phyloP scores from a whole-genome alignment of 2,888 invertebrate species.

The Eupeodes latifasciatus region DNA sequence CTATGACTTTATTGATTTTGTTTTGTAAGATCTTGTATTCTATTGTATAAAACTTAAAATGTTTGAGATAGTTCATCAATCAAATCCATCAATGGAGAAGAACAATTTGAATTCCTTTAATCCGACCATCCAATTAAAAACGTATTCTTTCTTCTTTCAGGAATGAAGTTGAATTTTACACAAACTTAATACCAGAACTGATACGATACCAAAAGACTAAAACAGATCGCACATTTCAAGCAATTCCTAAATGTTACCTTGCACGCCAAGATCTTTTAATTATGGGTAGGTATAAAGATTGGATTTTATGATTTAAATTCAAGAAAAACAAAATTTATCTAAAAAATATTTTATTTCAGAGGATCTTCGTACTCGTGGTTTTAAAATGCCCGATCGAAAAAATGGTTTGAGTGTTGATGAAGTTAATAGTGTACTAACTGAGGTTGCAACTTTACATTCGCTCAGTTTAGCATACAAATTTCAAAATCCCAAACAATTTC shows the following conservation, averaged over 20 bases:
- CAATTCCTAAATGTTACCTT: conserved; percentile 87
- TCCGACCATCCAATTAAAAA: too few species aligned
- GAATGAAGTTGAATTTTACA: conserved; percentile 90
- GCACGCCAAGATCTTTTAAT: conserved; percentile 86
- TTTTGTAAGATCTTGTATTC: too few species aligned
- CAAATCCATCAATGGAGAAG: too few species aligned
- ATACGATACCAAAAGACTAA: conserved; percentile 85
- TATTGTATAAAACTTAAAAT: too few species aligned
- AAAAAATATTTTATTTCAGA: conserved; percentile 82
- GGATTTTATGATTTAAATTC: neutral
- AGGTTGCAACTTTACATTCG: conserved; percentile 88
- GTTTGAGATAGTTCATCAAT: too few species aligned
- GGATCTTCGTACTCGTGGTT: conserved; percentile 87
- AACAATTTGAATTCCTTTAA: too few species aligned
- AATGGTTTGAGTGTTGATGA: conserved; percentile 87
- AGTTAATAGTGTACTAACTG: conserved; percentile 86
- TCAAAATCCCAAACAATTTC: conserved; percentile 86
- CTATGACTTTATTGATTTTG: too few species aligned
- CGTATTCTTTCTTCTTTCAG: conserved; percentile 76
- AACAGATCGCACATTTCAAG: conserved; percentile 84
- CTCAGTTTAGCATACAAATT: conserved; percentile 87
- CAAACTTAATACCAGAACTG: conserved; percentile 88
- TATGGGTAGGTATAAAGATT: conserved; percentile 80
- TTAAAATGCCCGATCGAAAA: conserved; percentile 87
- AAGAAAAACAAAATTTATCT: neutral